These are phyloP conservation scores for Daubentonia madagascariensis DNA, from an alignment of 2,113 vertebrate genomes.

Conservation along the genomic window DNA sequence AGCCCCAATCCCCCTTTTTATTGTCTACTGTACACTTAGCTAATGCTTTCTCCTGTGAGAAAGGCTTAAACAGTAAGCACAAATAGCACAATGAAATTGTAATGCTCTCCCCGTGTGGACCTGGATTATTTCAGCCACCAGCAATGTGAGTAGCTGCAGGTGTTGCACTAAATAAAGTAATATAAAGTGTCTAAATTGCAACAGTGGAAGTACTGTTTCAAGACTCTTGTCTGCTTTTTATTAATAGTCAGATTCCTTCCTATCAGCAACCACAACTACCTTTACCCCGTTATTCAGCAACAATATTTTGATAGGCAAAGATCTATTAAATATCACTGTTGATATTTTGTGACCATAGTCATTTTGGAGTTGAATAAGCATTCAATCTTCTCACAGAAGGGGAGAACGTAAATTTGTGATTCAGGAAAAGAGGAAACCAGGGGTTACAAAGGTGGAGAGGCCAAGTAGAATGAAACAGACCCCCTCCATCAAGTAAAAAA, in stretches of 20 bases:
- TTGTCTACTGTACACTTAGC: constrained; percentile 71
- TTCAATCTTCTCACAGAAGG: constrained; percentile 89
- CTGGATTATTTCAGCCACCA: constrained; percentile 88
- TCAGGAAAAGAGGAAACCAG: constrained; percentile 90
- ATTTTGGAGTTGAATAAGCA: constrained; percentile 85
- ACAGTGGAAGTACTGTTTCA: constrained; percentile 88
- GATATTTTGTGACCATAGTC: constrained; percentile 84
- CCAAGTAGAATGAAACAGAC: constrained; percentile 90
- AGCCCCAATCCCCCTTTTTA: constrained; percentile 57
- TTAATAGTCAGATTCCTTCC: constrained; percentile 89
- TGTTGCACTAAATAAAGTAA: constrained; percentile 89
- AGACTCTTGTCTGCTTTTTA: constrained; percentile 88
- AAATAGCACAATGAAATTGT: constrained; percentile 84
- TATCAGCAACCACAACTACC: constrained; percentile 85
- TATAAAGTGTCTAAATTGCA: constrained; percentile 89
- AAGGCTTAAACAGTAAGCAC: constrained; percentile 80
- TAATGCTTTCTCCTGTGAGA: constrained; percentile 64
- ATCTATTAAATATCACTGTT: constrained; percentile 86
- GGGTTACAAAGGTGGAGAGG: constrained; percentile 90
- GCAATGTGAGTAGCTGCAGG: constrained; percentile 87
- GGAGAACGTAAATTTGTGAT: constrained; percentile 88
- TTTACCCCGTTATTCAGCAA: constrained; percentile 85
- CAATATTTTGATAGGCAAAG: constrained; percentile 89
- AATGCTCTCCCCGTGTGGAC: constrained; percentile 77
- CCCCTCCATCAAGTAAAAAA: constrained; percentile 89